Percentiles rank a stretch among this genome's conserved stretches.
Conservation (phyloP, 1,140 invertebrate genomes). For the Drosophila sechellia region DNA sequence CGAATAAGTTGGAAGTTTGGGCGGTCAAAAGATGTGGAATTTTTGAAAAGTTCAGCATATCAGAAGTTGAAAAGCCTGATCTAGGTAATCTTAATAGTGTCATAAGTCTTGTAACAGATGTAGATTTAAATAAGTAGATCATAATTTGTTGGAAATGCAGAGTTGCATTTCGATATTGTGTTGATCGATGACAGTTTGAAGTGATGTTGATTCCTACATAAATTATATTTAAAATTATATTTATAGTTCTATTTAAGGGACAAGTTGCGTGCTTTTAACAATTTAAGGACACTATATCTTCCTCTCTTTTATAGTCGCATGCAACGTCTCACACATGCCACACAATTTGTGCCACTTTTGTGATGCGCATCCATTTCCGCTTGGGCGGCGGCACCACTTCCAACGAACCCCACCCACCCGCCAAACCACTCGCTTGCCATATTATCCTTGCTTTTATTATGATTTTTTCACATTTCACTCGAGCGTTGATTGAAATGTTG, state of each 20-base stretch:
- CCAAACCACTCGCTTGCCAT: conserved; percentile 36
- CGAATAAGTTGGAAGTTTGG: not conserved
- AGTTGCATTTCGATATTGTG: too few species aligned
- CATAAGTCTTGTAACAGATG: too few species aligned
- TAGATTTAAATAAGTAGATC: too few species aligned
- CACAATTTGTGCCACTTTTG: conserved; percentile 81
- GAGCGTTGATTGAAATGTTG: conserved; percentile 82
- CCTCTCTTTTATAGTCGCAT: conserved; percentile 20
- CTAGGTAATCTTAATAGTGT: not conserved
- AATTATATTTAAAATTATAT: too few species aligned
- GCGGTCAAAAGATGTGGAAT: not conserved
- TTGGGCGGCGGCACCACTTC: conserved; percentile 45
- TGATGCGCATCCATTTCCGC: conserved; percentile 80
- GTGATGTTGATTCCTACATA: too few species aligned
- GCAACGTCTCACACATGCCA: conserved; percentile 59
- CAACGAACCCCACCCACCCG: not conserved
- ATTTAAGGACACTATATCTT: not conserved
- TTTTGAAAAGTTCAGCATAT: not conserved
- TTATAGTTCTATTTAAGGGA: too few species aligned
- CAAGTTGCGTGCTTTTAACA: not conserved
- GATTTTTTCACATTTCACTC: conserved; percentile 76
- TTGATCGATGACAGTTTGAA: too few species aligned
- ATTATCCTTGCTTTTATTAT: conserved; percentile 78
- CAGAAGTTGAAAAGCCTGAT: not conserved
- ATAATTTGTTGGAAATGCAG: too few species aligned